Evolutionary conservation across 2,888 invertebrate genomes (phyloP), one percentile per base, ranked within the genome.

Genomic region (Drosophila melanosoma): DNA sequence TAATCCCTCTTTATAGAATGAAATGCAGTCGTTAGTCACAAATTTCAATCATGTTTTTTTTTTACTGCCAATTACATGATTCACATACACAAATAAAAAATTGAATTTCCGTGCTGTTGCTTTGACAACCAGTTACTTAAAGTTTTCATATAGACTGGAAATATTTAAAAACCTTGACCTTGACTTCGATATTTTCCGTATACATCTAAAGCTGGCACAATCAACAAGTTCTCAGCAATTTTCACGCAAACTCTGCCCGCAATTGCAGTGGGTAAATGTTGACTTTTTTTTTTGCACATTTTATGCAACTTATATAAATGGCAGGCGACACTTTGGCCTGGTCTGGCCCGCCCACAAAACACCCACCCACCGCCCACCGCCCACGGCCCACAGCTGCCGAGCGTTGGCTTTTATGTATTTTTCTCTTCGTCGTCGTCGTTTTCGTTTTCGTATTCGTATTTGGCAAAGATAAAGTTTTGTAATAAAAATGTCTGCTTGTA

Each of bases 391-490:
- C 64, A 63, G 42, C 48, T 52, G 51, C 52, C 67, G 79, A 79
- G 69, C 70, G 48, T 69, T 89, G 63, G 70, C 73, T 74, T 81
- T 81, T 83, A 75, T 75, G 73, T 81, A 79, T 81, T 69, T 81
- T 74, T 72, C 85, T 82, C 71, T 68, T 70, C 68, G 36, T 17
- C 36, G 38, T n/a, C 17, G 2, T 45, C 54, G 74, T 62, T 75
- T 72, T 74, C 69, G 76, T 66, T 69, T 75, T 69, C 64, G 67
- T 73, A 83, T 75, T 80, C 75, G 82, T 87, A 89, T 90, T 87
- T 87, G 90, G 89, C 87, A 87, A 90, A 87, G 87, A 87, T 87
- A 87, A 87, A 87, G 87, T 87, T 87, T 90, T 87, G 87, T 87
- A 87, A 89, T 90, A 90, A 90, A 87, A 87, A 87, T 90, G 89